Base-by-base conservation (phyloP, 1,140 invertebrate species). In the Drosophila truncata region DNA sequence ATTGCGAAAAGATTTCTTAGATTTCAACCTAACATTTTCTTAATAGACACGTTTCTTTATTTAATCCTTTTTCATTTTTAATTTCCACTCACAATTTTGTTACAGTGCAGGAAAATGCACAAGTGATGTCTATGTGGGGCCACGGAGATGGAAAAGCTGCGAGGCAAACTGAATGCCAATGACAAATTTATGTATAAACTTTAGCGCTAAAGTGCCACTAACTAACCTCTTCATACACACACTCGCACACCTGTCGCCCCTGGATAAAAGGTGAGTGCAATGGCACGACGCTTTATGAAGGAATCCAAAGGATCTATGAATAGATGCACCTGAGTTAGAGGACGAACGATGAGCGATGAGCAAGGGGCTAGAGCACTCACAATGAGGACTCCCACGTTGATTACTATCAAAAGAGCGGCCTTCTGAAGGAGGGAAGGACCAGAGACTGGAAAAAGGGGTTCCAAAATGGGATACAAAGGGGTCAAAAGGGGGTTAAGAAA, bases 161-260 rank as follows among this genome's bases (percentile, higher is more conserved):
- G 20, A 70, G n/a, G 70, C 37, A 70, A 50, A 65, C 77, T 87
- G 84, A 87, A 87, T 87, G 84, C 84, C 84, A 87, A 87, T 87
- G 84, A 87, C 84, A 87, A 87, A 87, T 87, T 87, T 87, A 87
- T 87, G 84, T 84, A 83, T 88, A 83, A 87, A 88, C 83, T 87
- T 88, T 88, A 87, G 76, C 71, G 76, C 83, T 88, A 88, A 83
- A 87, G 83, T 87, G 83, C 83, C 83, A 87, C 83, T 87, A 87
- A 87, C 83, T 88, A 87, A 87, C 84, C 77, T 69, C 83, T 81
- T 69, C 77, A 85, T 47, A 50, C 27, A 33, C 44, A 35, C 35
- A 11, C 49, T 29, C 47, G 42, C 39, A 47, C 49, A 31, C n/a
- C 49, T 50, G 27, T 31, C 49, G n/a, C 49, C 60, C n/a, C 54